Percentiles rank a stretch among this genome's conserved stretches.
Conservation (phyloP, 2,113 vertebrate genomes). For the Calypte anna region DNA sequence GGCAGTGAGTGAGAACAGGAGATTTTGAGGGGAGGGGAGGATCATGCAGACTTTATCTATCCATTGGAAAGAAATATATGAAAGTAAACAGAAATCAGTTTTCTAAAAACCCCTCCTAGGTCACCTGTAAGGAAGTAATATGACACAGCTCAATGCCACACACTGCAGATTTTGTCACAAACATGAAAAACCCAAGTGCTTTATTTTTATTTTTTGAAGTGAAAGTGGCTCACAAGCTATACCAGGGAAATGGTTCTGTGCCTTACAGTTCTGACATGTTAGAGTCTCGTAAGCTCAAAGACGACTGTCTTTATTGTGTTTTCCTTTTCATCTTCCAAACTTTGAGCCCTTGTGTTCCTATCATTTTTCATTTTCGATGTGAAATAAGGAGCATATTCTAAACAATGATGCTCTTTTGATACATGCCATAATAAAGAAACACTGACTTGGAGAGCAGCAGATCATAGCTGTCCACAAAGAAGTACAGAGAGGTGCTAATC, state of each 20-base stretch:
- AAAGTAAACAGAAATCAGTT: conserved; percentile 51
- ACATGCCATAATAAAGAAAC: conserved; percentile 34
- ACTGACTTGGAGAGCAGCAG: conserved; percentile 45
- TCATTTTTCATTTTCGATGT: conserved; percentile 19
- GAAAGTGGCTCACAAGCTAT: conserved; percentile 52
- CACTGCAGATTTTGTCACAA: conserved; percentile 25
- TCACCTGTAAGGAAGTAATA: conserved; percentile 30
- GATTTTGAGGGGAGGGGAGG: conserved; percentile 41
- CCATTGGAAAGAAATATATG: conserved; percentile 15
- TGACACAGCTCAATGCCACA: conserved; percentile 2
- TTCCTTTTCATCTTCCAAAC: conserved; percentile 70
- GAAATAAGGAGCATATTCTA: conserved; percentile 67
- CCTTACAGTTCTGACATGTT: conserved; percentile 63
- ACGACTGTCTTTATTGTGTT: conserved; percentile 59
- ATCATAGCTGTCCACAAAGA: conserved; percentile 57
- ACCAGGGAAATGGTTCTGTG: conserved; percentile 44
- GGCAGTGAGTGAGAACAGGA: not conserved
- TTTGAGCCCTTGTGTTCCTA: conserved; percentile 54
- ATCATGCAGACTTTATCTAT: conserved; percentile 11
- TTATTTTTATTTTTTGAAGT: conserved; percentile 67
- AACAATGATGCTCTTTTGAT: conserved; percentile 65
- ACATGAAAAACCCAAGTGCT: conserved; percentile 4
- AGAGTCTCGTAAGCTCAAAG: conserved; percentile 63
- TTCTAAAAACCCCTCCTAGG: conserved; percentile 12
- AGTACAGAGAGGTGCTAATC: conserved; percentile 60